Conservation (phyloP, 2,113 vertebrate species). For the Xerus inauris region DNA sequence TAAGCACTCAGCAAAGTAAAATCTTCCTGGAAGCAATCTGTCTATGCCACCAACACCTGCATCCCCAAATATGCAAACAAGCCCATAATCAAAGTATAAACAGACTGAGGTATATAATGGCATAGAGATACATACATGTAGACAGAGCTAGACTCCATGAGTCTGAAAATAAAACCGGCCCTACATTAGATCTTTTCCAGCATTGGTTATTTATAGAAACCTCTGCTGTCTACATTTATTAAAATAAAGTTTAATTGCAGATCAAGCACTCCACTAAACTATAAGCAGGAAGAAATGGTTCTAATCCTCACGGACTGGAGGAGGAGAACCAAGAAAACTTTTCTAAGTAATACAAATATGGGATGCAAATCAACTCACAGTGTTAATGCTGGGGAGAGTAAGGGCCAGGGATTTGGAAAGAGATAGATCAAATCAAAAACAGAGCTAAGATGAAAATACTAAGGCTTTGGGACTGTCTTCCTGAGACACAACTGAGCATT, state of each 20-base stretch:
- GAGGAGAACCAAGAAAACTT: background rate
- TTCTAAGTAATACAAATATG: background rate
- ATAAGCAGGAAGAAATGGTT: background rate
- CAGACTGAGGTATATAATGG: background rate
- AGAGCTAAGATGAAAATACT: background rate
- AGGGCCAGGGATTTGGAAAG: background rate
- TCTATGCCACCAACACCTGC: background rate
- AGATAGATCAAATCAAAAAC: background rate
- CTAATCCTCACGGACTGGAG: background rate
- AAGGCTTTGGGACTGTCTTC: background rate
- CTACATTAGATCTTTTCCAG: background rate
- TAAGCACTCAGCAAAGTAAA: slow-evolving; percentile 16
- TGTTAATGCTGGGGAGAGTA: background rate
- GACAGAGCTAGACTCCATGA: background rate
- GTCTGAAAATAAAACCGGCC: background rate
- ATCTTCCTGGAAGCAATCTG: background rate
- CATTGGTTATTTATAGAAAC: background rate
- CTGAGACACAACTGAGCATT: background rate
- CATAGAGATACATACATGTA: background rate
- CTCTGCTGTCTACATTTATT: background rate
- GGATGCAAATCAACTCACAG: background rate
- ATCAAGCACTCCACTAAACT: background rate
- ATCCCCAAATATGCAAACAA: background rate
- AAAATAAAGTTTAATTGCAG: background rate
- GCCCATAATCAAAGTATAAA: background rate